These are phyloP conservation scores for Gibbula magus DNA, from an alignment of 2,888 invertebrate species.

Conservation along the genomic window DNA sequence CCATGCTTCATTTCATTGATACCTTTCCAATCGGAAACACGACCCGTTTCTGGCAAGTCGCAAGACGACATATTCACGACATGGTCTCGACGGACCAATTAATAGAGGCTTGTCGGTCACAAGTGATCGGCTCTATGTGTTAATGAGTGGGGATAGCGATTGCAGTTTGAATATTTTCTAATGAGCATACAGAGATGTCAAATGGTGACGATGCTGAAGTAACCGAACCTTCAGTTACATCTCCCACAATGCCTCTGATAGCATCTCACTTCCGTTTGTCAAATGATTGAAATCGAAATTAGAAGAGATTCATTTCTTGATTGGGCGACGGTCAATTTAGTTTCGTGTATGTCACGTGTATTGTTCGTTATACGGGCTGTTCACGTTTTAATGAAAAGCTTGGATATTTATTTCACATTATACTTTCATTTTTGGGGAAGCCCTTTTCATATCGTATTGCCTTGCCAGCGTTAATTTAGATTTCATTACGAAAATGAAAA, in stretches of 20 bases:
- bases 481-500: too few relatives aligned
- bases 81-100: slow-evolving; percentile 7
- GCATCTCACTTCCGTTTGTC: slow-evolving; percentile 1
- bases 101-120: background rate
- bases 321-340: slow-evolving; percentile 1
- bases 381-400: too few relatives aligned
- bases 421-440: too few relatives aligned
- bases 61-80: background rate
- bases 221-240: background rate
- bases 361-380: too few relatives aligned
- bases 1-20: background rate
- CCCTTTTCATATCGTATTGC: too few relatives aligned
- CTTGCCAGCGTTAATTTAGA: too few relatives aligned
- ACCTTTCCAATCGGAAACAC: background rate
- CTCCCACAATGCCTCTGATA: slow-evolving; percentile 1
- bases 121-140: background rate
- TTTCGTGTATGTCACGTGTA: background rate
- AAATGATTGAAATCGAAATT: background rate
- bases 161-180: slow-evolving; percentile 13
- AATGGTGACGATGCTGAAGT: background rate
- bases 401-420: too few relatives aligned
- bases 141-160: slow-evolving; percentile 3
- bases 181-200: slow-evolving; percentile 15
- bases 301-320: background rate
- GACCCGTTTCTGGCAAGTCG: background rate